Conservation (phyloP, 2,113 vertebrate genomes). For the Hemiscyllium ocellatum region DNA sequence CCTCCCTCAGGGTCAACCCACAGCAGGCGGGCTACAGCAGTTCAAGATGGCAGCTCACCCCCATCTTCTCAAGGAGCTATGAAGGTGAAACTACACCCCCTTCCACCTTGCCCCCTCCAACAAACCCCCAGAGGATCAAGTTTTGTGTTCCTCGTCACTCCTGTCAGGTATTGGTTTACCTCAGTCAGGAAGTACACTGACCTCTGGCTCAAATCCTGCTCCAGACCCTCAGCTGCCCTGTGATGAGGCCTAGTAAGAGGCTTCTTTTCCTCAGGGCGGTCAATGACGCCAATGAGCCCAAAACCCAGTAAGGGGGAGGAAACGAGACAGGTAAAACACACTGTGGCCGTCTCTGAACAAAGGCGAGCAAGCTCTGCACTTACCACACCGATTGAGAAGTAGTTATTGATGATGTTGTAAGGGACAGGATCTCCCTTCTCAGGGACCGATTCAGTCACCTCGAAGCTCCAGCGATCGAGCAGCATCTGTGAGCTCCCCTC, state of each 20-base stretch:
- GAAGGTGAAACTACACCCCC: too few relatives aligned
- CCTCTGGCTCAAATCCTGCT: not conserved
- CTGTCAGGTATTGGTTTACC: not conserved
- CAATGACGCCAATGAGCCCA: not conserved
- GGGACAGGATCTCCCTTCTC: slow-evolving; percentile 81
- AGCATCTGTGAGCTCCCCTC: slow-evolving; percentile 62
- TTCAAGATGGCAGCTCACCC: too few relatives aligned
- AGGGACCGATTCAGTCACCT: slow-evolving; percentile 67
- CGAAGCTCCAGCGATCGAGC: slow-evolving; percentile 81
- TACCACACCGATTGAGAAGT: slow-evolving; percentile 92
- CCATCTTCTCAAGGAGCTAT: too few relatives aligned
- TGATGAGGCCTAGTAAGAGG: not conserved
- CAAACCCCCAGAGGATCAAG: not conserved
- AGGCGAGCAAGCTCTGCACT: slow-evolving; percentile 45
- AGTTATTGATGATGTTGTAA: slow-evolving; percentile 92
- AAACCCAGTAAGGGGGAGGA: too few relatives aligned
- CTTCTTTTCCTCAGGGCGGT: not conserved
- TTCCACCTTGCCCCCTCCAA: too few relatives aligned
- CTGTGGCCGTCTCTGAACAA: not conserved
- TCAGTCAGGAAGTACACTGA: not conserved
- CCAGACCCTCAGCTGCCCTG: not conserved
- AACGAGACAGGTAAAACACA: not conserved
- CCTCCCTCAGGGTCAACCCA: too few relatives aligned
- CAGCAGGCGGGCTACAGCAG: too few relatives aligned
- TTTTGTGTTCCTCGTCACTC: not conserved